These are phyloP conservation scores for Vulpes ferrilata DNA, from an alignment of 2,113 vertebrate genomes.

Conservation along the genomic window DNA sequence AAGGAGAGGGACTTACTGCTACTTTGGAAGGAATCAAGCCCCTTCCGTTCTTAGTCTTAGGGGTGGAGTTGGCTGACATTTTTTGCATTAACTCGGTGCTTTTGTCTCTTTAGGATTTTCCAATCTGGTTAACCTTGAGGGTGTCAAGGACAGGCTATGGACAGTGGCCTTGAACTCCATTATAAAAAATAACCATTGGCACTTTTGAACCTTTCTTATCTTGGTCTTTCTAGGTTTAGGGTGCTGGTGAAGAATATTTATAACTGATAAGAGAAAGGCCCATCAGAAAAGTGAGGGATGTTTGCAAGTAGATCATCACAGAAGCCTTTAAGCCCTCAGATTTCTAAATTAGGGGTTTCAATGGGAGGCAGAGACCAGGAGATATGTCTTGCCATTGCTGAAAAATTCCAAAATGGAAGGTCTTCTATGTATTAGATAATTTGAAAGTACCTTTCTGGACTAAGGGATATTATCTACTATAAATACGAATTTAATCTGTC, in stretches of 20 bases:
- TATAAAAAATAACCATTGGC: neutral
- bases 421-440: neutral
- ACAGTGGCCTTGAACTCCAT: neutral
- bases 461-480: neutral
- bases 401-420: neutral
- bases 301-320: neutral
- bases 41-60: too few relatives aligned
- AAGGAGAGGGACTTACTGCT: neutral
- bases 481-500: neutral
- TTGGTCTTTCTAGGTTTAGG: neutral
- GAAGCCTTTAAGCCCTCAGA: neutral
- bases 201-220: neutral
- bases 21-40: neutral
- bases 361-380: neutral
- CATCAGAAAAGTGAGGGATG: neutral
- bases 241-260: neutral
- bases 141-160: neutral
- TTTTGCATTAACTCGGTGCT: neutral
- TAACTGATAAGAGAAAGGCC: neutral
- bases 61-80: neutral
- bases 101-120: neutral
- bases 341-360: neutral
- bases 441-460: conserved; percentile 24
- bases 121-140: neutral
- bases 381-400: neutral